A percentile compares a stretch with the other conserved stretches of the same genome.
Conservation (phyloP, 2,797 vertebrate species). For the Erithacus rubecula region DNA sequence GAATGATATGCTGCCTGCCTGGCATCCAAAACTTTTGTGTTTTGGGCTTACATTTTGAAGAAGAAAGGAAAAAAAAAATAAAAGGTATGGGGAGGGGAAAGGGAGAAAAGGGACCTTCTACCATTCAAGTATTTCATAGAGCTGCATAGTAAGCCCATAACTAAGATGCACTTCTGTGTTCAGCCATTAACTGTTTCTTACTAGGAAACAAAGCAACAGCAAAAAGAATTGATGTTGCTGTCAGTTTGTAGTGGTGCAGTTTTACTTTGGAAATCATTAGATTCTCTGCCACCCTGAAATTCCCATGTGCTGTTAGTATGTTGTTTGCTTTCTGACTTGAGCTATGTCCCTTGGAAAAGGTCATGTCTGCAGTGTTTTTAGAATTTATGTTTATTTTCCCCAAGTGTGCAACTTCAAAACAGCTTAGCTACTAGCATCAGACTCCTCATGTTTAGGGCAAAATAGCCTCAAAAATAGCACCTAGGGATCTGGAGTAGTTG, state of each 20-base stretch:
- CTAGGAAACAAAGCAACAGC: neutral
- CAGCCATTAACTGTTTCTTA: neutral
- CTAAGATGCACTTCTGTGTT: neutral
- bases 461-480: conserved; percentile 13
- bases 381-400: conserved; percentile 36
- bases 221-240: neutral
- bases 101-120: neutral
- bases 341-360: conserved; percentile 12
- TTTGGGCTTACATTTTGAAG: neutral
- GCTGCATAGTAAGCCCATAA: neutral
- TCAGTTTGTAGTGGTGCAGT: neutral
- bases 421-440: neutral
- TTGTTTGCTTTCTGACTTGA: conserved; percentile 2
- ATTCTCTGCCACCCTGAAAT: neutral
- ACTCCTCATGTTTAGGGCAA: neutral
- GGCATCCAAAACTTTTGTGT: neutral
- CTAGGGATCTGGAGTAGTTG: neutral
- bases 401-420: neutral
- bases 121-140: neutral
- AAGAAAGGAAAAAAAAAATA: too few relatives aligned
- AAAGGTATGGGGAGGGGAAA: too few relatives aligned
- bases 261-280: neutral
- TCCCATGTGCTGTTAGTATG: neutral
- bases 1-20: neutral
- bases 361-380: conserved; percentile 2